phyloP scores from a whole-genome alignment of 2,888 invertebrate species.

The Brachynemurus nebulosus region DNA sequence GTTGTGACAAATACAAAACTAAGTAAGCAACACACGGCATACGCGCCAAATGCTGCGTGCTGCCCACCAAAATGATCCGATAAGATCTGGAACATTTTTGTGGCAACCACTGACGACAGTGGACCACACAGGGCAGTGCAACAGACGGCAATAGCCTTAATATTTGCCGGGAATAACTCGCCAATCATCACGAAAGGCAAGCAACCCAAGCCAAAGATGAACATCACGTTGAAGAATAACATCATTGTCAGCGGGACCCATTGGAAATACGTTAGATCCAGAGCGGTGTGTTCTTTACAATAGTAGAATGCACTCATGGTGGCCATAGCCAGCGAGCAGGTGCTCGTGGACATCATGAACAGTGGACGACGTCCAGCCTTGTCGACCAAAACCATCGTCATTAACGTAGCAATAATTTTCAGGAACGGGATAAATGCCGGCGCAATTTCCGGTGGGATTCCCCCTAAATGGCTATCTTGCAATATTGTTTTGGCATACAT shows the following conservation, averaged over 20 bases:
- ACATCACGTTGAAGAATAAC: slow-evolving; percentile 8
- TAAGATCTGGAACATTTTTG: slow-evolving; percentile 9
- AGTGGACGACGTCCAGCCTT: slow-evolving; percentile 5
- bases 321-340: slow-evolving; percentile 5
- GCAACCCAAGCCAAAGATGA: slow-evolving; percentile 9
- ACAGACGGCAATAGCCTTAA: slow-evolving; percentile 8
- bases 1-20: slow-evolving; percentile 7
- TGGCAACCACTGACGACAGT: slow-evolving; percentile 3
- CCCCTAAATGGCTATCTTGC: neutral
- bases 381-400: slow-evolving; percentile 8
- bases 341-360: slow-evolving; percentile 5
- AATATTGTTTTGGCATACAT: slow-evolving; percentile 9
- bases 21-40: neutral
- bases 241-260: slow-evolving; percentile 7
- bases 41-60: neutral
- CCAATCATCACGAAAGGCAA: slow-evolving; percentile 9
- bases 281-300: neutral
- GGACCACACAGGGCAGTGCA: slow-evolving; percentile 7
- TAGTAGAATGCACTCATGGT: slow-evolving; percentile 6
- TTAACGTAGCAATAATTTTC: slow-evolving; percentile 6
- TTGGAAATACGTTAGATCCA: neutral
- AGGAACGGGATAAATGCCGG: slow-evolving; percentile 3
- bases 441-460: neutral
- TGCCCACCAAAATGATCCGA: slow-evolving; percentile 4
- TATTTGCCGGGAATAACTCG: slow-evolving; percentile 8